Conservation (phyloP, 2,113 vertebrate genomes). For the Dolichallabes microphthalmus region DNA sequence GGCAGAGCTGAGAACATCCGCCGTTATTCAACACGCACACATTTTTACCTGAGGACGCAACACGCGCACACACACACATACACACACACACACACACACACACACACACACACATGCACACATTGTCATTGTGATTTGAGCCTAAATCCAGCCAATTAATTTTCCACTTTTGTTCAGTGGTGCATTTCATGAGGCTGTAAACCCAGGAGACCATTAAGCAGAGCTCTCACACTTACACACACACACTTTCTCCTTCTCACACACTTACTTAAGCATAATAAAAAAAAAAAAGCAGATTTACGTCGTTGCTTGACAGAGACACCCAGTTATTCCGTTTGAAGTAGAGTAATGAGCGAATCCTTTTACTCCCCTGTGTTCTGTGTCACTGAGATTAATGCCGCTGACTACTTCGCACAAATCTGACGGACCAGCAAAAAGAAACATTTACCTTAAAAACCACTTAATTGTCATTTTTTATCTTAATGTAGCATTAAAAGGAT, state of each 20-base stretch:
- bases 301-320: conserved; percentile 44
- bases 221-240: background rate
- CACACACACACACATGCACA: conserved; percentile 16
- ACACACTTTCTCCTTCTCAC: background rate
- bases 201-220: conserved; percentile 7
- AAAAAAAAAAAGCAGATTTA: background rate
- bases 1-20: conserved; percentile 84
- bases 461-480: conserved; percentile 72
- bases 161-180: conserved; percentile 15
- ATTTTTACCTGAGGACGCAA: conserved; percentile 74
- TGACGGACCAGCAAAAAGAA: conserved; percentile 59
- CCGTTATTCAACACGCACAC: conserved; percentile 81
- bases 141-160: conserved; percentile 23
- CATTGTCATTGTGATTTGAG: background rate
- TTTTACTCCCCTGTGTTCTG: conserved; percentile 61
- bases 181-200: conserved; percentile 1
- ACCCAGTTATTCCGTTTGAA: conserved; percentile 40
- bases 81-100: conserved; percentile 19
- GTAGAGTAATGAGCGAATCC: conserved; percentile 60
- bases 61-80: conserved; percentile 20
- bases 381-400: conserved; percentile 69
- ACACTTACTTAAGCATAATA: background rate
- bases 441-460: conserved; percentile 68
- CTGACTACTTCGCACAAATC: conserved; percentile 67
- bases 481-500: conserved; percentile 73